Percentiles rank a stretch among this genome's conserved stretches.
phyloP scores from a whole-genome alignment of 2,888 invertebrate species.

The Tipula unca region DNA sequence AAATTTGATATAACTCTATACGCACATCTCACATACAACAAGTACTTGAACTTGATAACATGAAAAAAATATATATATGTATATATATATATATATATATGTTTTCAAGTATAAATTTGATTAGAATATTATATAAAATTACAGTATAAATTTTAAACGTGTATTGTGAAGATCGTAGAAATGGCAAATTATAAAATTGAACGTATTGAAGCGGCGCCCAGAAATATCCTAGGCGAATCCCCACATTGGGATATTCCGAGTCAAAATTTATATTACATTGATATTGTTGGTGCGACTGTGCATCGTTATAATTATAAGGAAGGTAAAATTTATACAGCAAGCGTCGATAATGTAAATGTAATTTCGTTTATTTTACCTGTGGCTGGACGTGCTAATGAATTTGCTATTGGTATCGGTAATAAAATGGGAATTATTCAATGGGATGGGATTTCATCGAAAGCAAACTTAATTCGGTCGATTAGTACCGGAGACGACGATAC shows the following conservation, averaged over 20 bases:
- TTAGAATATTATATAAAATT: background rate
- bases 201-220: slow-evolving; percentile 35
- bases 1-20: background rate
- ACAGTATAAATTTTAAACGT: background rate
- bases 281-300: slow-evolving; percentile 44
- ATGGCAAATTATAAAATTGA: slow-evolving; percentile 39
- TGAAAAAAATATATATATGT: background rate
- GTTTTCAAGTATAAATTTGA: background rate
- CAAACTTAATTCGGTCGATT: slow-evolving; percentile 44
- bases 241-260: slow-evolving; percentile 59
- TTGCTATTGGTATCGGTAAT: slow-evolving; percentile 54
- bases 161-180: background rate
- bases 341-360: slow-evolving; percentile 41
- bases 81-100: no score
- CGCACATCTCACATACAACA: background rate
- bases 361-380: slow-evolving; percentile 55
- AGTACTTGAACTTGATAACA: background rate
- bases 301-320: slow-evolving; percentile 37
- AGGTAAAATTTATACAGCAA: slow-evolving; percentile 48
- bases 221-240: slow-evolving; percentile 53
- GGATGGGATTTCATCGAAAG: slow-evolving; percentile 49
- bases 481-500: slow-evolving; percentile 47
- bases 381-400: slow-evolving; percentile 50
- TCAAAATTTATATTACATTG: slow-evolving; percentile 57
- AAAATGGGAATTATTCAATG: slow-evolving; percentile 53